phyloP scores from a whole-genome alignment of 2,888 invertebrate species.

The Smittia sp. region DNA sequence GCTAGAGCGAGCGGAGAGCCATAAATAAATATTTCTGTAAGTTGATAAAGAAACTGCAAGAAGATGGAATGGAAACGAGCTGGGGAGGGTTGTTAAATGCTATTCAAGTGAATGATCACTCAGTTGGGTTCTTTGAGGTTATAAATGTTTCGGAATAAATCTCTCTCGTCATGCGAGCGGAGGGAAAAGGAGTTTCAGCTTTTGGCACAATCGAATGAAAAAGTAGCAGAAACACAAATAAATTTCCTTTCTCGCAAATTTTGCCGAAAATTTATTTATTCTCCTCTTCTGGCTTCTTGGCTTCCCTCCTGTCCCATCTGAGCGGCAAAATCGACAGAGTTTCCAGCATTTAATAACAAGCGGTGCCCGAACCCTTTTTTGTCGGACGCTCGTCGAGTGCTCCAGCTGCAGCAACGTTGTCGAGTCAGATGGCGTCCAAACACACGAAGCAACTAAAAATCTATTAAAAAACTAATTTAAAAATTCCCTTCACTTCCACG shows the following conservation, averaged over 20 bases:
- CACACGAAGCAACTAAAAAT: not conserved
- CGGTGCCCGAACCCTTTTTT: not conserved
- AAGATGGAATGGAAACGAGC: not conserved
- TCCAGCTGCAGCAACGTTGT: too few species aligned
- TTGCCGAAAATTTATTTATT: not conserved
- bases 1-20: not conserved
- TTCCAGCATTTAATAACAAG: not conserved
- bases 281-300: not conserved
- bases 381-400: too few species aligned
- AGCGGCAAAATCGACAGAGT: not conserved
- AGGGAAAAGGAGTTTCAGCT: conserved; percentile 5
- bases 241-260: not conserved
- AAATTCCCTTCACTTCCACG: not conserved
- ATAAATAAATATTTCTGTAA: conserved; percentile 16
- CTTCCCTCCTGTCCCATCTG: not conserved
- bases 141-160: conserved; percentile 18
- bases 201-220: not conserved
- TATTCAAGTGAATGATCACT: conserved; percentile 16
- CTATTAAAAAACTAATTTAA: not conserved
- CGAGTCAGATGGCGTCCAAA: too few species aligned
- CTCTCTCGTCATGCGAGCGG: not conserved
- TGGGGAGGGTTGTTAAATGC: conserved; percentile 3
- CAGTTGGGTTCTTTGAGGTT: conserved; percentile 8
- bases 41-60: conserved; percentile 17
- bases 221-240: not conserved